These are phyloP conservation scores for Latrodectus geometricus DNA, from an alignment of 1,140 invertebrate species.

Conservation along the genomic window DNA sequence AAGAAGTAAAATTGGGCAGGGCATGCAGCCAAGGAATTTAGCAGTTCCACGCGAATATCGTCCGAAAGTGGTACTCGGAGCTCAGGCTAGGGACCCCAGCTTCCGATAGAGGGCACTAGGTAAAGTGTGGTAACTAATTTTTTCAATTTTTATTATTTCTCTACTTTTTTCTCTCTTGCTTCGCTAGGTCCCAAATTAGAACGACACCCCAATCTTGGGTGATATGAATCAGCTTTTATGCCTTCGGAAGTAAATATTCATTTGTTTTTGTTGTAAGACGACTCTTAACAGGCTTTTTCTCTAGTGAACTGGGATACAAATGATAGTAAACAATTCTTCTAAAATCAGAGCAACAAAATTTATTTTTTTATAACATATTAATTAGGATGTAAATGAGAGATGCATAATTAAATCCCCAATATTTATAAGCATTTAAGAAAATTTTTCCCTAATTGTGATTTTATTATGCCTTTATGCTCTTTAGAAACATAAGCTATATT, in stretches of 20 bases:
- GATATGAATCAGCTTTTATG: conserved; percentile 24
- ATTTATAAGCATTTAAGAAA: too few species aligned
- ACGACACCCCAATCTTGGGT: conserved; percentile 11
- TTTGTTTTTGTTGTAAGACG: neutral
- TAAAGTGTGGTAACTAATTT: neutral
- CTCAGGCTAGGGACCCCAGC: conserved; percentile 11
- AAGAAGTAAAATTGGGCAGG: conserved; percentile 28
- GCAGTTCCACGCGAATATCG: conserved; percentile 6
- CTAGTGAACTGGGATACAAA: neutral
- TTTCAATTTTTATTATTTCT: neutral
- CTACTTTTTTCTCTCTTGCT: neutral
- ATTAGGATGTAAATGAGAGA: too few species aligned
- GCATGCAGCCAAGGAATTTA: conserved; percentile 57
- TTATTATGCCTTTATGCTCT: too few species aligned
- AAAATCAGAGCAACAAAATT: too few species aligned
- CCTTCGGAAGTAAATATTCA: neutral
- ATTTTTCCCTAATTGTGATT: too few species aligned
- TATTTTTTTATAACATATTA: too few species aligned
- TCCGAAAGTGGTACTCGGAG: neutral
- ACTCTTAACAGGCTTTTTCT: neutral
- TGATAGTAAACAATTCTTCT: too few species aligned
- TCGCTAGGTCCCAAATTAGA: conserved; percentile 31
- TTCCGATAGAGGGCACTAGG: conserved; percentile 44
- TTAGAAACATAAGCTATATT: too few species aligned
- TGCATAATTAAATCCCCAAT: too few species aligned